phyloP scores from a whole-genome alignment of 2,888 invertebrate genomes.

The Dryobota labecula region DNA sequence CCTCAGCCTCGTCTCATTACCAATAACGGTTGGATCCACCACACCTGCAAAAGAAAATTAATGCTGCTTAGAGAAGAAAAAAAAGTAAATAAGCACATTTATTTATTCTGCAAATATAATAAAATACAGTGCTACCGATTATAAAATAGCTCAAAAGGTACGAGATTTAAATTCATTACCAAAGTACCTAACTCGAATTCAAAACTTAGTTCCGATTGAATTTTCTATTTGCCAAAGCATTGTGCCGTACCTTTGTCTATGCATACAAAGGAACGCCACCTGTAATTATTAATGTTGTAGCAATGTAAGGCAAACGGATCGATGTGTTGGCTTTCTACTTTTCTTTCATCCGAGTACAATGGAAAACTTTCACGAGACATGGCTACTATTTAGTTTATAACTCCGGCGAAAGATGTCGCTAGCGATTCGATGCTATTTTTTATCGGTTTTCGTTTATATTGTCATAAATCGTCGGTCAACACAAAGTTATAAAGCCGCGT shows the following conservation, averaged over 20 bases:
- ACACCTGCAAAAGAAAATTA: not conserved
- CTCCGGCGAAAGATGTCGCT: slow-evolving; percentile 40
- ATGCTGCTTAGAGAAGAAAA: not conserved
- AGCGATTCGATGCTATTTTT: fast-evolving
- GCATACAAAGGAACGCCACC: slow-evolving; percentile 51
- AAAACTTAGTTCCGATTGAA: slow-evolving; percentile 21
- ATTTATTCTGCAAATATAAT: not conserved
- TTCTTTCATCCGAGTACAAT: slow-evolving; percentile 22
- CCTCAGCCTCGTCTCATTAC: not conserved
- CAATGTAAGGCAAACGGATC: slow-evolving; percentile 36
- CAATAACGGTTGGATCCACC: not conserved
- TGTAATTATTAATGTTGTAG: slow-evolving; percentile 41
- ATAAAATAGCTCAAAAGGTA: not conserved
- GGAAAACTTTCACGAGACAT: slow-evolving; percentile 7
- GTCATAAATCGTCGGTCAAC: too few species aligned
- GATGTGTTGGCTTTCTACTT: slow-evolving; percentile 24
- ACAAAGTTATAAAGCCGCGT: not conserved
- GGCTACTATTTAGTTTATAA: not conserved
- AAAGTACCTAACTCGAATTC: not conserved
- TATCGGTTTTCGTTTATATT: not conserved
- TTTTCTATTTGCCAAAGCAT: slow-evolving; percentile 34
- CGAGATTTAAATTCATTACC: slow-evolving; percentile 1
- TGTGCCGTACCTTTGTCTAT: slow-evolving; percentile 6
- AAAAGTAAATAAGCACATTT: not conserved
- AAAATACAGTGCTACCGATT: not conserved